These are phyloP conservation scores for Salarias fasciatus DNA, from an alignment of 2,797 vertebrate genomes.

Conservation along the genomic window DNA sequence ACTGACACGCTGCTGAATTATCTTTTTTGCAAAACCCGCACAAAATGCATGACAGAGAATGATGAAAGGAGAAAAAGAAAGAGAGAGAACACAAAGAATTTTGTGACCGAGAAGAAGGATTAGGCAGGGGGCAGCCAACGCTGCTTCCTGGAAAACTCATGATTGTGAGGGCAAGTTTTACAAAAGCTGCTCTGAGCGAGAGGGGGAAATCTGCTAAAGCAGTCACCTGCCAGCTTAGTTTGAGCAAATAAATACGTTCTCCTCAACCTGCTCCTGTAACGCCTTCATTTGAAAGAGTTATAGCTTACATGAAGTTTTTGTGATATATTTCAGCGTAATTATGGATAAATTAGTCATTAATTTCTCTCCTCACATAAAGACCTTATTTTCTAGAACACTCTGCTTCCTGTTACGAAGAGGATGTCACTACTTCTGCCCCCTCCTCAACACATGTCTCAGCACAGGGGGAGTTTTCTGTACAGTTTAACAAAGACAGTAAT, in stretches of 20 bases:
- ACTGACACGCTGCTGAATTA: no score
- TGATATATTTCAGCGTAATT: background rate
- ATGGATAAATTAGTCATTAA: background rate
- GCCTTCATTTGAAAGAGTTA: no score
- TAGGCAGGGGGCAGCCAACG: background rate
- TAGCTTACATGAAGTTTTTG: no score
- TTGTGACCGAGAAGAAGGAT: conserved; percentile 6
- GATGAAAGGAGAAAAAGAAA: no score
- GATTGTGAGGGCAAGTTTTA: conserved; percentile 23
- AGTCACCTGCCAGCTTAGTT: conserved; percentile 33
- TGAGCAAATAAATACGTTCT: conserved; percentile 28
- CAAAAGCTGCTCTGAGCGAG: conserved; percentile 36
- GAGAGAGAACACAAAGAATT: conserved; percentile 27
- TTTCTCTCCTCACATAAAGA: conserved; percentile 20
- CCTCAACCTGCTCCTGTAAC: background rate
- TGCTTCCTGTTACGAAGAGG: conserved; percentile 64
- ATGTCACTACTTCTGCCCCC: conserved; percentile 36
- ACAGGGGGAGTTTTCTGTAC: conserved; percentile 15
- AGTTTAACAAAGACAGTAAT: background rate
- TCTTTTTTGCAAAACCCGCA: no score
- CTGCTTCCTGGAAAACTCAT: conserved; percentile 53
- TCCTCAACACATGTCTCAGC: conserved; percentile 1
- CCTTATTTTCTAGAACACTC: conserved; percentile 32
- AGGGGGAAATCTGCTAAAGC: conserved; percentile 54
- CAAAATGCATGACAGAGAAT: no score